A percentile compares a stretch with the other conserved stretches of the same genome.
These are phyloP conservation scores for Andrena flavipes DNA, from an alignment of 2,888 invertebrate species.

Conservation along the genomic window DNA sequence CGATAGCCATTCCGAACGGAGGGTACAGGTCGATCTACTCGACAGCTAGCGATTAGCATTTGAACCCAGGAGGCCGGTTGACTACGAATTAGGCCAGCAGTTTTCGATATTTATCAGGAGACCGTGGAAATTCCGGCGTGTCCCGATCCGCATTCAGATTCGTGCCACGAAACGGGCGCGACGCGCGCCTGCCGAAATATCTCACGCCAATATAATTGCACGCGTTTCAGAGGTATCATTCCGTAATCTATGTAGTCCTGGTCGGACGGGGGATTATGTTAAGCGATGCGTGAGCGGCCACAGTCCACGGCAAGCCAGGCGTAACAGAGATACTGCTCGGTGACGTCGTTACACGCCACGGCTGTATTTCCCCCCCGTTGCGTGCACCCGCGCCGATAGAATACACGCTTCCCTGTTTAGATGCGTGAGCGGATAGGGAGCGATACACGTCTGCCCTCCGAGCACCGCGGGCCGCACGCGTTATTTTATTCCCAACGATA, in stretches of 20 bases:
- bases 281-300: constrained; percentile 84
- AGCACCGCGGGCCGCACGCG: constrained; percentile 1
- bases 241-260: constrained; percentile 78
- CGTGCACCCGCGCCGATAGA: constrained; percentile 45
- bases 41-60: constrained; percentile 1
- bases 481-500: constrained; percentile 41
- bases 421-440: constrained; percentile 32
- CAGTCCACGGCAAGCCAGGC: constrained; percentile 82
- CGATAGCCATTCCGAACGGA: neutral
- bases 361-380: constrained; percentile 33
- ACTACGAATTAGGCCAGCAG: constrained; percentile 13
- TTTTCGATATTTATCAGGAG: constrained; percentile 27
- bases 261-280: constrained; percentile 81
- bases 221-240: constrained; percentile 77
- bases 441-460: constrained; percentile 17
- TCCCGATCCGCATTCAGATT: constrained; percentile 22
- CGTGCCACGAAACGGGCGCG: constrained; percentile 49
- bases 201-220: constrained; percentile 73
- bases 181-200: constrained; percentile 58
- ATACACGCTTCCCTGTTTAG: constrained; percentile 53
- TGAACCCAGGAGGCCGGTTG: neutral
- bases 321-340: constrained; percentile 83
- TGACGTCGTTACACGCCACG: constrained; percentile 77
- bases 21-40: neutral
- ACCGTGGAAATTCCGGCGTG: constrained; percentile 16